Evolutionary conservation across 2,797 vertebrate species (phyloP), one percentile per base, ranked within the genome.

Genomic region (Miichthys miiuy): DNA sequence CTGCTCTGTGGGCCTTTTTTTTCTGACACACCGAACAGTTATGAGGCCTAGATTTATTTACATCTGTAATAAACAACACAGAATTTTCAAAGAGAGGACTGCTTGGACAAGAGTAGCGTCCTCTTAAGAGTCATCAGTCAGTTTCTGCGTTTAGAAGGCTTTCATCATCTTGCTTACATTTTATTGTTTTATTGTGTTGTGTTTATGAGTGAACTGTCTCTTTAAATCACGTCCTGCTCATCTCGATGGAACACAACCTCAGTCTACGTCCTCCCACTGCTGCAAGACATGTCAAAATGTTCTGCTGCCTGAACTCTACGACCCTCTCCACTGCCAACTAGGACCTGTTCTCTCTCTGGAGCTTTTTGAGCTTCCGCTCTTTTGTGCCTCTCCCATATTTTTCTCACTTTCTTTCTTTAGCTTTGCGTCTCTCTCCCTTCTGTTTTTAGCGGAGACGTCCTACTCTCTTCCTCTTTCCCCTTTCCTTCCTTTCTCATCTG

Each of bases 271-370:
- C 67, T 72, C 72, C 47, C 12, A 20, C 50, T 71, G 72, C 75
- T 77, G 69, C 63, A 87, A 50, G 79, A 70, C 85, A 81, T 84
- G 84, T 87, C 82, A 81, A 87, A 87, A 82, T 85, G 68, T 86
- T 83, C 66, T 65, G 27, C 69, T 13, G 34, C 56, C 5, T 38
- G 73, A 88, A 77, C 85, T 75, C 82, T 69, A 57, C 74, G 79
- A 86, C 79, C 77, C 74, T 75, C 68, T 34, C 75, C 27, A 42
- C 75, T 81, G 74, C 73, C 64, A 67, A 64, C 74, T 44, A 47
- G 44, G 65, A 70, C 70, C 77, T 34, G 42, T 46, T 62, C 64
- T 52, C 75, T 58, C 55, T 41, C 12, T 38, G 8, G 14, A 55
- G 57, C 68, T 62, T 56, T 56, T 61, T 0, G 1, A 41, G 42